These are phyloP conservation scores for Montipora efflorescens DNA, from an alignment of 64 coral and sea anemone species.

Conservation along the genomic window DNA sequence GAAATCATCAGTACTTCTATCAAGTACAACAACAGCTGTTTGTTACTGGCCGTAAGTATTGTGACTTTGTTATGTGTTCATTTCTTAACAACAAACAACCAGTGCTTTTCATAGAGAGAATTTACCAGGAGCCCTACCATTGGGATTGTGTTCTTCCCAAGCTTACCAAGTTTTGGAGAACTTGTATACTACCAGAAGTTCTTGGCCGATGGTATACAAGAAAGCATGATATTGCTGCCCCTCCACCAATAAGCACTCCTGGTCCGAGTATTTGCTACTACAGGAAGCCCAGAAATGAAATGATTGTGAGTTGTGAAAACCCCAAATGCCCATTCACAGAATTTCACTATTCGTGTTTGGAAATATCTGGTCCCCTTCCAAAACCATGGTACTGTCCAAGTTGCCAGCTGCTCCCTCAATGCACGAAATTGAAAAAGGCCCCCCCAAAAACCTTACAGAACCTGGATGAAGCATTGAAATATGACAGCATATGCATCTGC, in stretches of 20 bases:
- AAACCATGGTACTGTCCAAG: conserved; percentile 43
- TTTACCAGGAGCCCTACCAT: not conserved
- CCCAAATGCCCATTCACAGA: conserved; percentile 22
- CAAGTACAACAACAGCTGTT: conserved; percentile 40
- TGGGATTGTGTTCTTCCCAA: not conserved
- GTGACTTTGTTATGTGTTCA: conserved; percentile 70
- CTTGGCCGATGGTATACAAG: conserved; percentile 35
- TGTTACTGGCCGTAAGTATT: not conserved
- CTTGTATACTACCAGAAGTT: conserved; percentile 28
- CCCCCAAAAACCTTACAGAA: conserved; percentile 1
- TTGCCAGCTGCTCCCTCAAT: conserved; percentile 31
- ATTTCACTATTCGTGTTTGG: conserved; percentile 42
- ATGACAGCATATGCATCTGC: not conserved
- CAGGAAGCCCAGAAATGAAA: conserved; percentile 12
- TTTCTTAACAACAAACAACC: not conserved
- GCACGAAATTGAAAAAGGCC: not conserved
- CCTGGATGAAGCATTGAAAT: conserved; percentile 19
- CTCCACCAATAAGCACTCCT: not conserved
- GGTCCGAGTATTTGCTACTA: conserved; percentile 22
- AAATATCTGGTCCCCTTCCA: conserved; percentile 29
- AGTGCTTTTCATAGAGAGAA: not conserved
- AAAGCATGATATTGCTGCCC: conserved; percentile 6
- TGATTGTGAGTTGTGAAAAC: conserved; percentile 1
- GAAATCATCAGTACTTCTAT: not conserved
- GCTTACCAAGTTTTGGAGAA: not conserved